Base-by-base conservation (phyloP, 2,888 invertebrate species). In the Syrista parreyssii region DNA sequence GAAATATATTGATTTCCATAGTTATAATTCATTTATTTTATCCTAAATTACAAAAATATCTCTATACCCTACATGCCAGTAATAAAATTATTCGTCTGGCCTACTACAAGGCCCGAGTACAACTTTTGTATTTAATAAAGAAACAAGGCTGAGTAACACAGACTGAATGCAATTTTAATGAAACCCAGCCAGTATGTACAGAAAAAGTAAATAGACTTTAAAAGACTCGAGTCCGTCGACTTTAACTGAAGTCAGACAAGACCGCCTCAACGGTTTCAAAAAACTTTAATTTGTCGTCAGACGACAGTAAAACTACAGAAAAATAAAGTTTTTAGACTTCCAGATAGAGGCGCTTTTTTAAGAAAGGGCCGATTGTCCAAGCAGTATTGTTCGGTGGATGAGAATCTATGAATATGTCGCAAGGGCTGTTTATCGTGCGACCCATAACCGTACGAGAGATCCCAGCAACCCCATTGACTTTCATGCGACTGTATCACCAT, bases 381-480 rank as follows among this genome's bases (percentile, higher is more conserved):
- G 23, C 55, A 55, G 55, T 23, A 23, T 23, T 55, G 55, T 55
- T 55, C 0, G 1, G 55, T 55, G 31, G 31, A 71, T 12, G 71
- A 71, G 33, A 71, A 71, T 71, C 71, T 71, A 71, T 71, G 71
- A 71, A 71, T 71, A 71, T 33, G 31, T 33, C 71, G 33, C 71
- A 71, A 71, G 31, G 71, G 71, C 55, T 55, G 55, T 55, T 55
- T 55, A 55, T 23, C 55, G 55, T 55, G 55, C 33, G 71, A 33
- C 31, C 71, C 71, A 71, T 71, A 71, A 71, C 71, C 71, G 71
- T 71, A 71, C 32, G 15, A 23, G 31, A 31, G 33, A 71, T 55
- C 71, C 71, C 71, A 12, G 31, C 31, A 23, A 12, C 3, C 4
- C 71, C 31, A 71, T 71, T 71, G 71, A 71, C 71, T 71, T 71